Evolutionary conservation across 2,113 vertebrate species (phyloP).

Genomic region (Gymnobelideus leadbeateri): DNA sequence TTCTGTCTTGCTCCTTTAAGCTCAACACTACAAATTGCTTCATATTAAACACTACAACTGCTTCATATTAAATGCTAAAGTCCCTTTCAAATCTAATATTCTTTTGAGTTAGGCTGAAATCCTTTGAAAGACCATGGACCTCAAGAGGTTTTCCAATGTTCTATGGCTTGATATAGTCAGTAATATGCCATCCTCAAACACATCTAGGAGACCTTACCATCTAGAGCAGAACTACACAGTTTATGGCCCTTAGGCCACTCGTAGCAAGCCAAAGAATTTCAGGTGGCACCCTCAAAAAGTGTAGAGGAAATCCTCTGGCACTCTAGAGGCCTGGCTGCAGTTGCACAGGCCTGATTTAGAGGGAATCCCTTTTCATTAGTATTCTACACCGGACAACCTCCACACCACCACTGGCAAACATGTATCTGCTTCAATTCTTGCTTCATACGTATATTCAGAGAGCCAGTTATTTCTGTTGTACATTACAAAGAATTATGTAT

Average conservation of each 20-base stretch:
- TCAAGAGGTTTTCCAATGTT: neutral
- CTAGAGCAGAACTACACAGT: neutral
- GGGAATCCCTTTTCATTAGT: neutral
- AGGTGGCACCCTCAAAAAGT: too few relatives aligned
- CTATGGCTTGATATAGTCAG: neutral
- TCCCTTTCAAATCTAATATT: conserved; percentile 20
- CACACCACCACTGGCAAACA: neutral
- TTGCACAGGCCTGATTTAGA: neutral
- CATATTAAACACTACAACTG: too few relatives aligned
- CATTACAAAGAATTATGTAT: neutral
- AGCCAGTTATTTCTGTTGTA: neutral
- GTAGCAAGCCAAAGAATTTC: too few relatives aligned
- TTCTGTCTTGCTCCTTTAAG: too few relatives aligned
- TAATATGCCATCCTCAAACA: neutral
- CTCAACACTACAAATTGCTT: too few relatives aligned
- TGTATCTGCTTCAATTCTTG: neutral
- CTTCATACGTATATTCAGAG: neutral
- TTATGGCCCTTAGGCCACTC: too few relatives aligned
- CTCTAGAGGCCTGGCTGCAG: too few relatives aligned
- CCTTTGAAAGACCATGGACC: neutral
- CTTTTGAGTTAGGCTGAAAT: neutral
- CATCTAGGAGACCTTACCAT: neutral
- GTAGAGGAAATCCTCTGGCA: too few relatives aligned
- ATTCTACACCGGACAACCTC: neutral
- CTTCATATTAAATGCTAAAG: conserved; percentile 36